Conservation (phyloP, 2,113 vertebrate genomes). For the Rafetus swinhoei region DNA sequence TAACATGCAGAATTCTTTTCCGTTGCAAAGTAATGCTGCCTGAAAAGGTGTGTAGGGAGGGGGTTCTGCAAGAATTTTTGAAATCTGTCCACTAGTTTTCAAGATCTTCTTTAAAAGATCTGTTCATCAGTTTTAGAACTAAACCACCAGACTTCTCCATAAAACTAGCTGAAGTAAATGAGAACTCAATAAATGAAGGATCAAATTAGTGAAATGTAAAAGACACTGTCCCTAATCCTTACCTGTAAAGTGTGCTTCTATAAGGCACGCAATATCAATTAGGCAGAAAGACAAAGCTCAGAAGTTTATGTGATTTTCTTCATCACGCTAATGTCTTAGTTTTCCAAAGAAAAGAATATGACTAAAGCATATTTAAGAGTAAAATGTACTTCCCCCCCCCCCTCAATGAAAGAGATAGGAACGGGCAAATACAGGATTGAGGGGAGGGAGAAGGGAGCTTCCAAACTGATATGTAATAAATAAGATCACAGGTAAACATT, state of each 20-base stretch:
- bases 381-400: not conserved
- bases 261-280: fast-evolving
- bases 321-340: not conserved
- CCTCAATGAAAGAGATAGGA: not conserved
- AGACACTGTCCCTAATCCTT: not conserved
- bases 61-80: conserved; percentile 29
- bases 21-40: conserved; percentile 72
- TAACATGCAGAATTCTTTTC: conserved; percentile 60
- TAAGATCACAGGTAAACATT: not conserved
- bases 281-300: not conserved
- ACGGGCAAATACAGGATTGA: not conserved
- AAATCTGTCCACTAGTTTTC: not conserved
- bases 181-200: not conserved
- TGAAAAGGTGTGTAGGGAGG: conserved; percentile 59
- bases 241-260: not conserved
- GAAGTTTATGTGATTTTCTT: not conserved
- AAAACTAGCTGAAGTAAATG: too few relatives aligned
- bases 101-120: not conserved
- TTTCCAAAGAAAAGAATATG: not conserved
- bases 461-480: not conserved
- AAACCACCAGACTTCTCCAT: too few relatives aligned
- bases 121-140: not conserved
- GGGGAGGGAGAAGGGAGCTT: not conserved
- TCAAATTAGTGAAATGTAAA: not conserved
- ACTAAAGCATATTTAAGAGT: not conserved